phyloP scores from a whole-genome alignment of 2,888 invertebrate species.

The Parnassius apollo region DNA sequence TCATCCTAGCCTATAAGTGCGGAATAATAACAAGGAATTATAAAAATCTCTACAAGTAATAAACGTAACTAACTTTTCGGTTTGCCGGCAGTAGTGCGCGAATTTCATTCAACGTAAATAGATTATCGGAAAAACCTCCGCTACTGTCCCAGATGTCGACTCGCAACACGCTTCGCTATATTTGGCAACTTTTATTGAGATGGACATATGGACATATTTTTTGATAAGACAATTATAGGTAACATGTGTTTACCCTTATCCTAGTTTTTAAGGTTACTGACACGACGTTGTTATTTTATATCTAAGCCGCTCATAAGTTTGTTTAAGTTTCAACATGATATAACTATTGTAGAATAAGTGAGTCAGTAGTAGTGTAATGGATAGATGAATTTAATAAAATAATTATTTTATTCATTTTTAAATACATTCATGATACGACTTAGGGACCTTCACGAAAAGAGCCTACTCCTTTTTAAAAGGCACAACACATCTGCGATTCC shows the following conservation, averaged over 20 bases:
- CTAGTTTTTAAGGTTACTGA: background rate
- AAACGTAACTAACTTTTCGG: conserved; percentile 27
- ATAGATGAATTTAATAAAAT: no score
- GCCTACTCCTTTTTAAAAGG: no score
- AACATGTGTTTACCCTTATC: conserved; percentile 14
- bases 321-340: background rate
- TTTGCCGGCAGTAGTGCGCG: conserved; percentile 13
- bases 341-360: background rate
- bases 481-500: no score
- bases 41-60: conserved; percentile 9
- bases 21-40: background rate
- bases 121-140: conserved; percentile 50
- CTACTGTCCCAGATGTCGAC: conserved; percentile 13
- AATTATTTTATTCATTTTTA: no score
- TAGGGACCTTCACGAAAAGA: no score
- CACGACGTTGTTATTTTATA: background rate
- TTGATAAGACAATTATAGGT: conserved; percentile 19
- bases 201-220: conserved; percentile 19
- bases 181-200: conserved; percentile 27
- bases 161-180: conserved; percentile 11
- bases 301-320: background rate
- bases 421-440: no score
- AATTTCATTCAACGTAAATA: conserved; percentile 44
- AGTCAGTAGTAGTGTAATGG: background rate
- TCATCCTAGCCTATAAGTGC: no score